Base-by-base conservation (phyloP, 1,140 invertebrate genomes). In the Bombus turneri region DNA sequence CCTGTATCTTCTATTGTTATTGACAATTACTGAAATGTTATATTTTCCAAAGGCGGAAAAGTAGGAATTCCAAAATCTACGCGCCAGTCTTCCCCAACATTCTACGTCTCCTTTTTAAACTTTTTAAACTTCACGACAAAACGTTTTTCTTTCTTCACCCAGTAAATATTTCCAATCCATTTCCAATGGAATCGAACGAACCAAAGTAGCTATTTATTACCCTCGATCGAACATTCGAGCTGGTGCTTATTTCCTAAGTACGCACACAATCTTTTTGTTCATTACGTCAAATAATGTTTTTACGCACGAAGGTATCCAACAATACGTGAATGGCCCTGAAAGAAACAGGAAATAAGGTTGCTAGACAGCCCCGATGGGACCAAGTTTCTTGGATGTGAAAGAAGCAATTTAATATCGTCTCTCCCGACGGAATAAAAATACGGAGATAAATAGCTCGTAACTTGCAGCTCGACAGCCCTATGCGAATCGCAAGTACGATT, bases 401-500 rank as follows among this genome's bases (percentile, higher is more conserved):
- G 86, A 87, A 92, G 91, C 92, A 92, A 92, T 93, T 92, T 93
- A 91, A 93, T 93, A 93, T 93, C 92, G 89, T 73, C 90, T 90
- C 89, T 88, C 89, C 87, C 90, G 88, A 86, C 88, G 88, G 91
- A 93, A 93, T 93, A 93, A 92, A 93, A 92, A 91, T 92, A 92
- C 91, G 83, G 83, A 89, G 89, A 93, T 93, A 93, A 93, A 93
- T 93, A 92, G 88, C 91, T 87, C 74, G 83, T 89, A 92, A 91
- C 91, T 86, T 82, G 37, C 28, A 28, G 37, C 75, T 25, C 57
- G 75, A 77, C 57, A 37, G 25, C 25, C 57, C 37, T 77, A 41
- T 62, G 41, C 76, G 83, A 83, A 87, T 39, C 41, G 64, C 37
- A 57, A 72, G 53, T 53, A 64, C 68, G 69, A 39, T 39, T 73